These are phyloP conservation scores for Carterocephalus palaemon DNA, from an alignment of 2,888 invertebrate genomes.

Conservation along the genomic window DNA sequence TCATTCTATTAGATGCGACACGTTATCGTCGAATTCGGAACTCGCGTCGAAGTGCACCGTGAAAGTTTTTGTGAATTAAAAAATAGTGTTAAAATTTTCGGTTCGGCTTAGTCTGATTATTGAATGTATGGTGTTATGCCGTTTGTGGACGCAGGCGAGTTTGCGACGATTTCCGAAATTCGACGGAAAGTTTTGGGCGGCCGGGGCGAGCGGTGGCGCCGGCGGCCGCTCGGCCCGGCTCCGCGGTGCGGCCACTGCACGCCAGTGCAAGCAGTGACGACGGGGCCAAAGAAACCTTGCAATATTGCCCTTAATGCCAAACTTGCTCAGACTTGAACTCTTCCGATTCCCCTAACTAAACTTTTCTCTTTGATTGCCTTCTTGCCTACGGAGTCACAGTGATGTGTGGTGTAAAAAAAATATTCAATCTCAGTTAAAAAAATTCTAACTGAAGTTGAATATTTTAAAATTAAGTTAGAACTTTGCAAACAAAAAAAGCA, in stretches of 20 bases:
- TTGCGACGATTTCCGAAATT: conserved; percentile 70
- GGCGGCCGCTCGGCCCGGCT: conserved; percentile 46
- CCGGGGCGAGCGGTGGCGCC: conserved; percentile 55
- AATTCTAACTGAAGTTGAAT: too few relatives aligned
- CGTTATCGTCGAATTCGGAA: conserved; percentile 71
- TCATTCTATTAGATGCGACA: conserved; percentile 69
- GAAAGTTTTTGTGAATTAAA: conserved; percentile 69
- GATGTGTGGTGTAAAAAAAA: too few relatives aligned
- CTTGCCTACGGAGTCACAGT: conserved; percentile 17
- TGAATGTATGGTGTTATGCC: conserved; percentile 35
- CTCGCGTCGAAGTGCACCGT: conserved; percentile 68
- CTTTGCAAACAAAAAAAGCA: too few relatives aligned
- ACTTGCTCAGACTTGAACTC: conserved; percentile 60
- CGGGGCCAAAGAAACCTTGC: conserved; percentile 54
- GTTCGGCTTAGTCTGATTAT: conserved; percentile 10
- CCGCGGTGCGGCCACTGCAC: too few relatives aligned
- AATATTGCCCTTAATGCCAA: conserved; percentile 58
- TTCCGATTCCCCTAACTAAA: conserved; percentile 54
- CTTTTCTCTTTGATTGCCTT: conserved; percentile 46
- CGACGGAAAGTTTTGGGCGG: conserved; percentile 61
- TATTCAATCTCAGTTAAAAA: too few relatives aligned
- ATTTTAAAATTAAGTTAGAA: too few relatives aligned
- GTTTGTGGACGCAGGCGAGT: conserved; percentile 53
- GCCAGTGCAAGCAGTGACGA: conserved; percentile 39
- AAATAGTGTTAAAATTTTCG: conserved; percentile 47